Percentiles rank a stretch among this genome's conserved stretches.
These are phyloP conservation scores for Lamellibrachia luymesi DNA, from an alignment of 1,140 invertebrate genomes.

Conservation along the genomic window DNA sequence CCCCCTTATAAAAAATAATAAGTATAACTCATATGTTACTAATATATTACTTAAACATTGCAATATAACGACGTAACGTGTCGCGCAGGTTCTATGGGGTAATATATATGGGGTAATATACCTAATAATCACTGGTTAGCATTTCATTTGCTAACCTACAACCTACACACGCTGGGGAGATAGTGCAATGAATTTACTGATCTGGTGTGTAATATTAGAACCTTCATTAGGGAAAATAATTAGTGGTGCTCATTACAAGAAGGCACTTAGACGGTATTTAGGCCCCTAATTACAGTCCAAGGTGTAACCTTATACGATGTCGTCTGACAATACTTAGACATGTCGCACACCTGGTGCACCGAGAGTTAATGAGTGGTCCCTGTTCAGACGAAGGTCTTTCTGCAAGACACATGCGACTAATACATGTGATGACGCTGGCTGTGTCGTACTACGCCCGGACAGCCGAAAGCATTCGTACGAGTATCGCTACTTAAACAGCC, in stretches of 20 bases:
- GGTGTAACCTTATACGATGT: not conserved
- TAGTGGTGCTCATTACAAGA: not conserved
- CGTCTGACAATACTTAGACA: not conserved
- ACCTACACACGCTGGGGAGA: not conserved
- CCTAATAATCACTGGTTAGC: not conserved
- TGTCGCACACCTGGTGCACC: not conserved
- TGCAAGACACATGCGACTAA: not conserved
- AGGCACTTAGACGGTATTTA: not conserved
- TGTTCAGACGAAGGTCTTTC: not conserved
- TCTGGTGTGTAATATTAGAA: not conserved
- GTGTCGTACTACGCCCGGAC: not conserved
- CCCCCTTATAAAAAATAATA: too few relatives aligned
- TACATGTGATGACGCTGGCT: not conserved
- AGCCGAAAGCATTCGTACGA: not conserved
- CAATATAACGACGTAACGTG: not conserved
- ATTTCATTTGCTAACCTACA: not conserved
- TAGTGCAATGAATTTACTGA: not conserved
- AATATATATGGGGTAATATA: not conserved
- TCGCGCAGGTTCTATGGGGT: not conserved
- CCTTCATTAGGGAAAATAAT: not conserved
- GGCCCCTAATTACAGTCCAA: not conserved
- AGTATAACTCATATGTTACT: not conserved
- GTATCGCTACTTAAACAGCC: not conserved
- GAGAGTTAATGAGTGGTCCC: not conserved
- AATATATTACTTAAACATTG: not conserved